Evolutionary conservation across 1,140 invertebrate genomes (phyloP), one percentile per base, ranked within the genome.

Genomic region (Mamestra configurata): DNA sequence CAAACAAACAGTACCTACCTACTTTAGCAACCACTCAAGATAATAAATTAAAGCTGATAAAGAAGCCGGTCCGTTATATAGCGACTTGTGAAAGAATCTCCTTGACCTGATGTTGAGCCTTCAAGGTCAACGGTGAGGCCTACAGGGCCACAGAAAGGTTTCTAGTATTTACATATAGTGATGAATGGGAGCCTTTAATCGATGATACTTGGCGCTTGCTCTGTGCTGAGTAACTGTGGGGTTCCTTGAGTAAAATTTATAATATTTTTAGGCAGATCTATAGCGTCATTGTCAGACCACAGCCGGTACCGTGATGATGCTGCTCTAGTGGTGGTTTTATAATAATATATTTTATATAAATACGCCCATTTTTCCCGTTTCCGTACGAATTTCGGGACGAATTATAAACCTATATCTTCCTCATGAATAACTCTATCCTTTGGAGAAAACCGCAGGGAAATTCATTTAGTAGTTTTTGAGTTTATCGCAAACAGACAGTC

Each of bases 151-250:
- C 46, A 68, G 40, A 46, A 68, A 68, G 64, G 64, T 35, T 35
- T 55, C 59, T 68, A 24, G 46, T 68, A 68, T 68, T 68, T 68
- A 68, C 64, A 68, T 68, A 68, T 24, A 49, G 64, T 68, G 64
- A 68, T 68, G 64, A 68, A 68, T 68, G 64, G 64, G 40, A 22
- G 20, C 10, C 13, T 22, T 49, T 68, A 68, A 68, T 68, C 40
- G 40, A 68, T 68, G n/a, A 20, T 22, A 2, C 40, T 68, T 46
- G 22, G 15, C 4, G 59, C 59, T 4, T 20, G 4, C 7, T 46
- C 13, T 15, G 15, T 68, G 40, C 64, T 68, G 40, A 46, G 5
- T 68, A 49, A 68, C 22, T 22, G 64, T 11, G 11, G 57, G 59
- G 27, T 61, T 37, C n/a, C 11, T 31, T 37, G 24, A 1, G 4